phyloP scores from a whole-genome alignment of 2,797 vertebrate species.

The Erithacus rubecula region DNA sequence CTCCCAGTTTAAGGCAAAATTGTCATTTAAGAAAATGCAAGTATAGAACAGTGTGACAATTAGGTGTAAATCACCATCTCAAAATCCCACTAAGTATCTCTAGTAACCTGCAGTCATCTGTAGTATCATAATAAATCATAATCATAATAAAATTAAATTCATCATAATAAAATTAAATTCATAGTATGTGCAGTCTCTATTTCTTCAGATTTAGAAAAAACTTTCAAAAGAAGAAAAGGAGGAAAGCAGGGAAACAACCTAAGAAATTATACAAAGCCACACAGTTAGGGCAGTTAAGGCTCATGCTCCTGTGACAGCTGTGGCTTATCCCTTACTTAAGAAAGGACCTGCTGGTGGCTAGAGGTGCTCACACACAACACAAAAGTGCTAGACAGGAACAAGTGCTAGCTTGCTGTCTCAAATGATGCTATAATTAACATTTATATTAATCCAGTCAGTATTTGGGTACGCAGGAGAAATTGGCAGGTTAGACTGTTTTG shows the following conservation, averaged over 20 bases:
- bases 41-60: background rate
- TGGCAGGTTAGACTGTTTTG: slow-evolving; percentile 43
- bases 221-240: background rate
- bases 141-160: background rate
- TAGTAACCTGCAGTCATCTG: background rate
- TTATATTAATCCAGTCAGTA: slow-evolving; percentile 23
- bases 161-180: background rate
- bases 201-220: background rate
- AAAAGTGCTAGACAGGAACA: background rate
- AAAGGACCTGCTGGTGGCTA: background rate
- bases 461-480: background rate
- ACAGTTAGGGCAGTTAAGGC: background rate
- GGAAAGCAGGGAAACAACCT: background rate
- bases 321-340: background rate
- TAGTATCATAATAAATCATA: background rate
- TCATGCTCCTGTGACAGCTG: background rate
- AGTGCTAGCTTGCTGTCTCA: background rate
- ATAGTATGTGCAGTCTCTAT: background rate
- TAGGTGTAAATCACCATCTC: background rate
- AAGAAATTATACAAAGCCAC: background rate
- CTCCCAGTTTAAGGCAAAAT: background rate
- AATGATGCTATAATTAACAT: slow-evolving; percentile 31
- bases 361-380: background rate
- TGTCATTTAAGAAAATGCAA: background rate
- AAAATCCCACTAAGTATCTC: background rate